phyloP scores from a whole-genome alignment of 2,113 vertebrate species.

The Eudyptes chrysolophus region DNA sequence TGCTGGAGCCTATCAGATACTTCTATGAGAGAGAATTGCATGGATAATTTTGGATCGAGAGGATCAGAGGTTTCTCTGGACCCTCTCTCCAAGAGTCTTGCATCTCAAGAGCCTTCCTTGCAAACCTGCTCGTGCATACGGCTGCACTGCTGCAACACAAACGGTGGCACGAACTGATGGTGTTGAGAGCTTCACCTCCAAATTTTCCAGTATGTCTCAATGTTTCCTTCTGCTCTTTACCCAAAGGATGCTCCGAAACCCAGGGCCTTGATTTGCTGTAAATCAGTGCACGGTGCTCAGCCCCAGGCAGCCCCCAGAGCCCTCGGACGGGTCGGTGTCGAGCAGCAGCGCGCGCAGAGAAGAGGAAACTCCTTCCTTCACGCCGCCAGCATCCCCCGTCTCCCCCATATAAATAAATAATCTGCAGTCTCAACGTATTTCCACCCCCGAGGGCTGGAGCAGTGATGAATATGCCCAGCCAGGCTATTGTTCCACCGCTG shows the following conservation, averaged over 20 bases:
- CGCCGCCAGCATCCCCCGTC: background rate
- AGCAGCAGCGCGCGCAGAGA: background rate
- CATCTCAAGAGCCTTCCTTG: background rate
- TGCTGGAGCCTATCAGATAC: background rate
- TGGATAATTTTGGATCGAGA: background rate
- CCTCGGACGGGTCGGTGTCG: accelerated
- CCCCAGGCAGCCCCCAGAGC: background rate
- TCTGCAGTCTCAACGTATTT: background rate
- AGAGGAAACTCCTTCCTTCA: background rate
- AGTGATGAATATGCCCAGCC: constrained; percentile 25
- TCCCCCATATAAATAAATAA: background rate
- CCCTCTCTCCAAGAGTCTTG: background rate
- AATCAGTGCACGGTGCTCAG: background rate
- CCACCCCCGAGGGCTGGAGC: background rate
- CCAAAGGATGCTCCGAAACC: background rate
- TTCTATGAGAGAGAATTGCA: background rate
- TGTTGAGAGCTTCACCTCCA: background rate
- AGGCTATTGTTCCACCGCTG: background rate
- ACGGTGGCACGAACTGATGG: accelerated
- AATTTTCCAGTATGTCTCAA: background rate
- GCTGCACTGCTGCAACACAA: background rate
- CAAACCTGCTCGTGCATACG: accelerated
- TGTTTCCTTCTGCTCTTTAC: background rate
- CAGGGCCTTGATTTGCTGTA: background rate
- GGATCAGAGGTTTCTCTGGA: background rate